phyloP scores from a whole-genome alignment of 1,140 invertebrate species.

The Mactra quadrangularis region DNA sequence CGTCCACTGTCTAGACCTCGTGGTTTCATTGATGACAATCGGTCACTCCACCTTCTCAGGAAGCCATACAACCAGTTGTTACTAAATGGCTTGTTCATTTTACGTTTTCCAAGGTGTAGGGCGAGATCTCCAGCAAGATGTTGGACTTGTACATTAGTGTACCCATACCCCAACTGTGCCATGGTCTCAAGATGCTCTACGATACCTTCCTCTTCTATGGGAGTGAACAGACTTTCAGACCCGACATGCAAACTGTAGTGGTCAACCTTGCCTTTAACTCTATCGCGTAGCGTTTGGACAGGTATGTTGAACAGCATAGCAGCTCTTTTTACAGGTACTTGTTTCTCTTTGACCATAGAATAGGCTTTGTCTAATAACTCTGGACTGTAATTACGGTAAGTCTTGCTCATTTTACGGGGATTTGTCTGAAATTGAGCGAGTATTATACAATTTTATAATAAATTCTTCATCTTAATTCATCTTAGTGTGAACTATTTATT shows the following conservation, averaged over 20 bases:
- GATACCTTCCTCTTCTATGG: too few relatives aligned
- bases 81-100: background rate
- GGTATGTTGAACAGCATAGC: background rate
- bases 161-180: background rate
- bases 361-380: background rate
- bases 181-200: conserved; percentile 7
- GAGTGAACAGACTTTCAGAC: too few relatives aligned
- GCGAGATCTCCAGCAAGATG: background rate
- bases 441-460: too few relatives aligned
- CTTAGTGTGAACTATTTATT: too few relatives aligned
- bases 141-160: background rate
- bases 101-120: background rate
- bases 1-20: background rate
- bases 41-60: background rate
- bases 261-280: background rate
- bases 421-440: background rate
- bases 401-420: background rate
- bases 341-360: background rate
- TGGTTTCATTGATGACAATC: background rate
- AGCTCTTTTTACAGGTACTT: background rate
- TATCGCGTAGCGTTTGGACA: background rate
- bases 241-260: too few relatives aligned
- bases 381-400: background rate
- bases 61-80: conserved; percentile 12
- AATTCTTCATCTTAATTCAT: too few relatives aligned